Percentiles rank a stretch among this genome's conserved stretches.
phyloP scores from a whole-genome alignment of 1,140 invertebrate genomes.

The Microplitis demolitor region DNA sequence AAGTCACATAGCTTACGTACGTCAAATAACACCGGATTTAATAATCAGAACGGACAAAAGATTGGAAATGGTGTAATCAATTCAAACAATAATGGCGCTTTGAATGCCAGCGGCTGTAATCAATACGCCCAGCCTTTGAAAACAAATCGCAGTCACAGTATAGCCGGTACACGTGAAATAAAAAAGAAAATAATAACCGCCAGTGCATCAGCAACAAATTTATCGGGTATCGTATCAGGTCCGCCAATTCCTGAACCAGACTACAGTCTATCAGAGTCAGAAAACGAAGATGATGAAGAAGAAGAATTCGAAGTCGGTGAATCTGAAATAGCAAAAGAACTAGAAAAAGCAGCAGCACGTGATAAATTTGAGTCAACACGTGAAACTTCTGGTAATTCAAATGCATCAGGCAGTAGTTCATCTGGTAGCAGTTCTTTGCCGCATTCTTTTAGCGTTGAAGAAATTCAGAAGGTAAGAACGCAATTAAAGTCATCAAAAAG shows the following conservation, averaged over 20 bases:
- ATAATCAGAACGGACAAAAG: constrained; percentile 38
- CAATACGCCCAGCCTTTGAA: constrained; percentile 73
- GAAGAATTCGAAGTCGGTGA: constrained; percentile 67
- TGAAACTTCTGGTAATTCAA: constrained; percentile 59
- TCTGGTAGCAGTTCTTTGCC: constrained; percentile 77
- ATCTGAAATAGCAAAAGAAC: constrained; percentile 57
- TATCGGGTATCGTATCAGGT: constrained; percentile 50
- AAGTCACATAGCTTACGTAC: constrained; percentile 70
- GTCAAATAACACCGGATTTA: constrained; percentile 54
- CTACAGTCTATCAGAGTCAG: constrained; percentile 82
- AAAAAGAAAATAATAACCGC: constrained; percentile 55
- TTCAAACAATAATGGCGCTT: constrained; percentile 21
- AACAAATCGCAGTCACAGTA: constrained; percentile 65
- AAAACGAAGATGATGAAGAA: constrained; percentile 59
- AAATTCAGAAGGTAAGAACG: constrained; percentile 83
- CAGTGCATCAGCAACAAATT: constrained; percentile 54
- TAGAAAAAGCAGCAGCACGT: constrained; percentile 55
- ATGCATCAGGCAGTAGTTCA: constrained; percentile 62
- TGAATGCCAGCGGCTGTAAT: constrained; percentile 51
- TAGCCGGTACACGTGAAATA: constrained; percentile 57
- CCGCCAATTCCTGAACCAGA: constrained; percentile 89
- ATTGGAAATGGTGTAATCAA: constrained; percentile 28
- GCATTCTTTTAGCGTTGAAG: constrained; percentile 84
- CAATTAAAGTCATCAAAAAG: constrained; percentile 84
- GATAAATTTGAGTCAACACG: constrained; percentile 56